These are phyloP conservation scores for cattle (Bos taurus) DNA, from an alignment of 2,113 vertebrate species.

Conservation along the genomic window ARS-UCD2.0 NC_037350.1:12602001-12602500, in stretches of 20 bases:
- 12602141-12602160: not conserved
- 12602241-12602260: not conserved
- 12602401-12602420: not conserved
- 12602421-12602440: not conserved
- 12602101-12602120: not conserved
- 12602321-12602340: not conserved
- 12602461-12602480: not conserved
- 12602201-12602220: not conserved
- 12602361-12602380: not conserved
- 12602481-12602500: not conserved
- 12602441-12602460: not conserved
- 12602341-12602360: not conserved
- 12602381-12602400: not conserved
- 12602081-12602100: not conserved
- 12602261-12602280: not conserved
- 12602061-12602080: not conserved
- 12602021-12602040: not conserved
- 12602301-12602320: not conserved
- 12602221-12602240: not conserved
- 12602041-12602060: not conserved
- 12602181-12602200: not conserved
- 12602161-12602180: not conserved
- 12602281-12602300: not conserved
- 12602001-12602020: not conserved
- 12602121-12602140: not conserved